phyloP scores from a whole-genome alignment of 23 tunicate species.

The Diplosoma virens region DNA sequence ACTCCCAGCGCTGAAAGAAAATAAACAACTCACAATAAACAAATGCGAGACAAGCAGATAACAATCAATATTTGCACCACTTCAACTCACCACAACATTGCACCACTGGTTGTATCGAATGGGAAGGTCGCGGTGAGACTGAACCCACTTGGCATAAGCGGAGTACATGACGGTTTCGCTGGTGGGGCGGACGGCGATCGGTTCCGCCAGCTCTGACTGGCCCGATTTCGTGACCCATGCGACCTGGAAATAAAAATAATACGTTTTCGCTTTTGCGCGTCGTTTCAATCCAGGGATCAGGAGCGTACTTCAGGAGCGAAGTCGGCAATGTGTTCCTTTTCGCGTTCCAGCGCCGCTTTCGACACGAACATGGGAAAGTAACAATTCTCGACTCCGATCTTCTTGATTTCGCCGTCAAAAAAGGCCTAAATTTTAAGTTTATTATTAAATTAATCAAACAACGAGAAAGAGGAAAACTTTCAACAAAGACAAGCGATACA shows the following conservation, averaged over 20 bases:
- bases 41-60: neutral
- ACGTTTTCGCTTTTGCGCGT: no score
- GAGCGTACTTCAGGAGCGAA: conserved; percentile 95
- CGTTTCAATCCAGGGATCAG: neutral
- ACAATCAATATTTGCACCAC: neutral
- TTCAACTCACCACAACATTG: conserved; percentile 87
- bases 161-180: conserved; percentile 98
- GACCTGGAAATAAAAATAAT: no score
- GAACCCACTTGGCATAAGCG: conserved; percentile 96
- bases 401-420: conserved; percentile 89
- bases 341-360: conserved; percentile 94
- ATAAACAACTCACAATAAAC: neutral
- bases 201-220: conserved; percentile 86
- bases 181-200: conserved; percentile 97
- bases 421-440: conserved; percentile 65
- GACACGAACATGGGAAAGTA: conserved; percentile 99
- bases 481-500: no score
- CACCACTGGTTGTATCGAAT: conserved; percentile 95
- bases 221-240: conserved; percentile 99
- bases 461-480: no score
- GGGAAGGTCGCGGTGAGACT: conserved; percentile 95
- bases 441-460: no score
- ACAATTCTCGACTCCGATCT: conserved; percentile 93
- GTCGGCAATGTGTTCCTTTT: conserved; percentile 95
- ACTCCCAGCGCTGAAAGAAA: conserved; percentile 87